Base-by-base conservation (phyloP, 2,113 vertebrate genomes). In the Beaufortia kweichowensis region DNA sequence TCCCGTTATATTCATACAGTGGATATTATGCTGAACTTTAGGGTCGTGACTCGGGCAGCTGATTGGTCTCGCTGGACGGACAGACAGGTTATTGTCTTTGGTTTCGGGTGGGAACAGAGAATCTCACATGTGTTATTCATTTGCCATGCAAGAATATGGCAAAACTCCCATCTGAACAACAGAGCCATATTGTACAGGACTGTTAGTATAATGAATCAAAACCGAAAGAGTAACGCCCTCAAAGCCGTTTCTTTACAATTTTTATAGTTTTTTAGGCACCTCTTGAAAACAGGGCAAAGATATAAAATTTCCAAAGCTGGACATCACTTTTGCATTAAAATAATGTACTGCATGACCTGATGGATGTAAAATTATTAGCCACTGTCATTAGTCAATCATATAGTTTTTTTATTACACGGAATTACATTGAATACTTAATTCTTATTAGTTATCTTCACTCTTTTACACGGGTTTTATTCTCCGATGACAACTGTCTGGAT, bases 101-200 rank as follows among this genome's bases (percentile, higher is more conserved):
- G 53, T 41, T 23, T 4, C 41, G 33, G 23, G 31, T 41, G 33
- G 31, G 68, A 57, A 8, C 6, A n/a, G 29, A 21, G 29, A 28
- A 7, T 41, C 31, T 23, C 53, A n/a, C 33, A 59, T 59, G 68
- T 71, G 68, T 28, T 23, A 57, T 41, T 71, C 9, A 71, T 71
- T 71, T 59, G 68, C 33, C 21, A 71, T 59, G 55, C 53, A 43
- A 41, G 33, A 71, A 26, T 41, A 71, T 71, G 53, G 31, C 68
- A 57, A 41, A 57, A 12, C 2, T 56, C 68, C 33, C 53, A 59
- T 23, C 14, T 6, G 23, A 26, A 59, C 55, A 71, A 28, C 69
- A 71, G 33, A 71, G 31, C 23, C 55, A 71, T 43, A 71, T 43
- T 71, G 55, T 43, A 57, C 3, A 21, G 21, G 12, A 26, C 21